These are phyloP conservation scores for Poecile montanus DNA, from an alignment of 2,797 vertebrate genomes.

Conservation along the genomic window DNA sequence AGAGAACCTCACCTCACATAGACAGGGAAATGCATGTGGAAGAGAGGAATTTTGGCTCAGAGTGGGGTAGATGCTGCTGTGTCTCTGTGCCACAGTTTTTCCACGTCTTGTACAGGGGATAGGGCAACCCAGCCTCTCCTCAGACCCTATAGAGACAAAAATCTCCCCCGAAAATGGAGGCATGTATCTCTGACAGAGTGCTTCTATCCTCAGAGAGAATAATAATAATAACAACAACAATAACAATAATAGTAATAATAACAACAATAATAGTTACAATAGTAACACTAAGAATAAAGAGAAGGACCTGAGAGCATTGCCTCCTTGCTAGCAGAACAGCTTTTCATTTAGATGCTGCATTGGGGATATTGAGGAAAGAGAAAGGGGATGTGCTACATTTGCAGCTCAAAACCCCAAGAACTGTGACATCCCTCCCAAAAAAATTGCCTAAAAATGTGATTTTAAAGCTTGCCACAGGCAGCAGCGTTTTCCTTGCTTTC, in stretches of 20 bases:
- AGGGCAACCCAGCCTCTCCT: background rate
- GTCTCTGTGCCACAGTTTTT: background rate
- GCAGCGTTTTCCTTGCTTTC: background rate
- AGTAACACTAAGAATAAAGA: background rate
- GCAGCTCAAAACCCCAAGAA: background rate
- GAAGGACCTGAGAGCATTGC: background rate
- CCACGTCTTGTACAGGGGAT: background rate
- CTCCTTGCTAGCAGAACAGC: background rate
- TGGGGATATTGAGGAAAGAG: background rate
- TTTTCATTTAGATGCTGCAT: background rate
- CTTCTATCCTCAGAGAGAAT: background rate
- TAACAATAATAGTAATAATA: background rate
- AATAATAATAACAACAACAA: background rate
- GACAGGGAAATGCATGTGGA: background rate
- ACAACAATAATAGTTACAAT: background rate
- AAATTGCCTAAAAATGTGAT: background rate
- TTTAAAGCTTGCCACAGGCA: background rate
- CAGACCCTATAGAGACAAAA: fast-evolving
- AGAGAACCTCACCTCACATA: background rate
- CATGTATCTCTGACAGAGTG: background rate
- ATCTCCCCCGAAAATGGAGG: background rate
- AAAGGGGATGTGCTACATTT: background rate
- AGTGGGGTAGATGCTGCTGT: background rate
- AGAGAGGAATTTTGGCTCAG: background rate
- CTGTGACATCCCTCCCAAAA: background rate